Conservation (phyloP, 2,113 vertebrate species). For the Isurus oxyrinchus region DNA sequence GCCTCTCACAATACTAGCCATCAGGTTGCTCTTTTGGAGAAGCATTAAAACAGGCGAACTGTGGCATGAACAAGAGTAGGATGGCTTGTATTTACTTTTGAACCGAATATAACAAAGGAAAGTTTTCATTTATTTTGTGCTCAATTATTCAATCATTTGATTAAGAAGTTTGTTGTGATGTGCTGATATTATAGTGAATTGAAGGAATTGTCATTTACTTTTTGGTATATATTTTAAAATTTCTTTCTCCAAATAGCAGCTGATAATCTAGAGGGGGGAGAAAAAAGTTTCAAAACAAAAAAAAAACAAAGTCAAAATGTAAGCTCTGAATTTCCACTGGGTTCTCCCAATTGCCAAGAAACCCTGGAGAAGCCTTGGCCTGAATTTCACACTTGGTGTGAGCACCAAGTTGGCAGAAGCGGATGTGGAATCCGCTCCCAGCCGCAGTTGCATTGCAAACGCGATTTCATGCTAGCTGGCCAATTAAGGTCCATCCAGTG, state of each 20-base stretch:
- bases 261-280: too few relatives aligned
- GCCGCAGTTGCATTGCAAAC: too few relatives aligned
- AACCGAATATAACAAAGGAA: neutral
- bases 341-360: too few relatives aligned
- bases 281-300: too few relatives aligned
- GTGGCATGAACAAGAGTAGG: neutral
- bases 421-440: too few relatives aligned
- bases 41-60: neutral
- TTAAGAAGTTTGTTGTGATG: neutral
- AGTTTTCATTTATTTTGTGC: neutral
- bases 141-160: neutral
- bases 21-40: neutral
- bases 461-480: too few relatives aligned
- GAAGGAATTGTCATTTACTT: neutral
- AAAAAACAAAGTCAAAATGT: too few relatives aligned
- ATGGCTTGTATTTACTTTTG: neutral
- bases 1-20: neutral
- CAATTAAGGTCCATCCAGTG: too few relatives aligned
- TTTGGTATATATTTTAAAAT: neutral
- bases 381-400: too few relatives aligned
- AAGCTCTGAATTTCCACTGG: too few relatives aligned
- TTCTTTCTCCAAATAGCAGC: neutral
- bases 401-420: too few relatives aligned
- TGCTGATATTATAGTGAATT: neutral
- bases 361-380: too few relatives aligned